These are phyloP conservation scores for Ascaphus truei DNA, from an alignment of 2,113 vertebrate species.

Conservation along the genomic window DNA sequence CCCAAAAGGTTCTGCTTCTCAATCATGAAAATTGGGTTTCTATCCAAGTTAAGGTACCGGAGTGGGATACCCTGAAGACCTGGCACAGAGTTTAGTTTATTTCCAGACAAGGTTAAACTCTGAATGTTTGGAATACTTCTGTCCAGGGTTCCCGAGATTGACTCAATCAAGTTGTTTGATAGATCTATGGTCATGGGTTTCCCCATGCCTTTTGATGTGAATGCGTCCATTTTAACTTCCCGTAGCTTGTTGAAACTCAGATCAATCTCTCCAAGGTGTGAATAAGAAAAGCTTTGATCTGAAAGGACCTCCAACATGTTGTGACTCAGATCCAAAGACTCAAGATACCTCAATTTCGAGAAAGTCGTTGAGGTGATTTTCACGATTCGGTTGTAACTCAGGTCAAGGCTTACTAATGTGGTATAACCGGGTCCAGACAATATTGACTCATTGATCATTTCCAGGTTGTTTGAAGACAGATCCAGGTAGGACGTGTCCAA, in stretches of 20 bases:
- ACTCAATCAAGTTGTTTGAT: constrained; percentile 74
- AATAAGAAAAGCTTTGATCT: constrained; percentile 71
- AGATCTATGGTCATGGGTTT: constrained; percentile 80
- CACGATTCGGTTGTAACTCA: constrained; percentile 84
- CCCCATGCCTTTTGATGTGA: constrained; percentile 71
- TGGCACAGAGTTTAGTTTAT: constrained; percentile 67
- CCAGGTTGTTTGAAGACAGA: constrained; percentile 82
- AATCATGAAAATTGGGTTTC: constrained; percentile 70
- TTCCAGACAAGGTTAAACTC: constrained; percentile 81
- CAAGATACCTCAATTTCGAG: constrained; percentile 87
- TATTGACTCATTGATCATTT: constrained; percentile 76
- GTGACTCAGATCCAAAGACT: constrained; percentile 89
- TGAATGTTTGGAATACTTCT: constrained; percentile 65
- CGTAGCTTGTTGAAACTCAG: constrained; percentile 83
- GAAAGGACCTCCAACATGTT: constrained; percentile 76
- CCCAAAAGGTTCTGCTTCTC: constrained; percentile 66
- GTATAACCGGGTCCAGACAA: constrained; percentile 94
- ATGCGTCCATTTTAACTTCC: constrained; percentile 68
- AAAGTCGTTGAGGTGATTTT: constrained; percentile 72
- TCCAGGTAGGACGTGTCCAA: constrained; percentile 89
- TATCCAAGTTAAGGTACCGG: constrained; percentile 82
- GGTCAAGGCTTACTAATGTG: constrained; percentile 85
- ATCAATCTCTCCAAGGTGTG: constrained; percentile 81
- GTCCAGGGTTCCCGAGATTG: constrained; percentile 43
- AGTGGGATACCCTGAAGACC: constrained; percentile 72